phyloP scores from a whole-genome alignment of 2,113 vertebrate genomes.

The Nothobranchius furzeri region DNA sequence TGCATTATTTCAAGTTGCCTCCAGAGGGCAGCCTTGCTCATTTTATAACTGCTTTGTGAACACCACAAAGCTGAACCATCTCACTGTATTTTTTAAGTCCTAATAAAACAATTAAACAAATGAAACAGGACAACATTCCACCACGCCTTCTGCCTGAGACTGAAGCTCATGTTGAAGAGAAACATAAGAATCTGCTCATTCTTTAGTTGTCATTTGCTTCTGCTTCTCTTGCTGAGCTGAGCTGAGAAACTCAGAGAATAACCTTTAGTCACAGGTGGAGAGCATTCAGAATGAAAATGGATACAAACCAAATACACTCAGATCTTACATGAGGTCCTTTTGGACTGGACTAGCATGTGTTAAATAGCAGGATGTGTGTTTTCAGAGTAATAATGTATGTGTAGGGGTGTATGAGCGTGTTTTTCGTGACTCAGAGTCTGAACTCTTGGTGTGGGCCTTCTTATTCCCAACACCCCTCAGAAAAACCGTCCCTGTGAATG shows the following conservation, averaged over 20 bases:
- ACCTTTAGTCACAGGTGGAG: constrained; percentile 3
- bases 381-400: constrained; percentile 13
- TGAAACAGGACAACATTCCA: too few species aligned
- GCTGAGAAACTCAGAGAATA: neutral
- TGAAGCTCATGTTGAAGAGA: neutral
- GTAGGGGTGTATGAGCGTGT: constrained; percentile 5
- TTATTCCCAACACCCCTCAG: constrained; percentile 41
- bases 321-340: constrained; percentile 1
- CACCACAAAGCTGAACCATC: too few species aligned
- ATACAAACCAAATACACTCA: constrained; percentile 15
- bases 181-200: neutral
- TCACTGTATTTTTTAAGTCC: neutral
- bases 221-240: neutral
- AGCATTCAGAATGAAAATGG: constrained; percentile 18
- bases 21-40: constrained; percentile 54
- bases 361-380: neutral
- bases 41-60: neutral
- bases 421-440: constrained; percentile 30
- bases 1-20: constrained; percentile 9
- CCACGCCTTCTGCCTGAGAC: too few species aligned
- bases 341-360: neutral
- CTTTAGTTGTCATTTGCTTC: neutral
- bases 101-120: too few species aligned
- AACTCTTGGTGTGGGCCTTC: constrained; percentile 54
- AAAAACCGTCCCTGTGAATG: constrained; percentile 53